Conservation (phyloP, 2,888 invertebrate species). For the Cryptus armator region DNA sequence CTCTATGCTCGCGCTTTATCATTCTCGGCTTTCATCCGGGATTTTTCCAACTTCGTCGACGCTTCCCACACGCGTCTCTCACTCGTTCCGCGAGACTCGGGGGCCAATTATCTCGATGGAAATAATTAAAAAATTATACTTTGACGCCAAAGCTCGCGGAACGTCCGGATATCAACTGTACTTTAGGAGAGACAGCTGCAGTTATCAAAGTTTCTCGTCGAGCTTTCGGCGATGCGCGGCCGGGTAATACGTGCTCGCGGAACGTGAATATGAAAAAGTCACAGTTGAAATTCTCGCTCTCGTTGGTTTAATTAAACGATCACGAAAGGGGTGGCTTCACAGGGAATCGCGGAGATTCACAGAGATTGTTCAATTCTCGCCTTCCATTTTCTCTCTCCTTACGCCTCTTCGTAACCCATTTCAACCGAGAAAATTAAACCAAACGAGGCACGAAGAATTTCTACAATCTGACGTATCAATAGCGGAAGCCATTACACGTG, state of each 20-base stretch:
- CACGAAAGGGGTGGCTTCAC: conserved; percentile 36
- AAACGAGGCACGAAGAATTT: conserved; percentile 37
- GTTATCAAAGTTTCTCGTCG: conserved; percentile 58
- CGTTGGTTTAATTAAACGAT: conserved; percentile 65
- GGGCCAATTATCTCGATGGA: conserved; percentile 19
- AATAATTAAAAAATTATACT: conserved; percentile 54
- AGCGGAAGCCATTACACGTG: neutral
- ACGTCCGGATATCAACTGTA: conserved; percentile 6
- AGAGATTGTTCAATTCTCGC: conserved; percentile 56
- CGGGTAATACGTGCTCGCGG: neutral
- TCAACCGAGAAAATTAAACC: conserved; percentile 17
- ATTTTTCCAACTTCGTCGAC: neutral
- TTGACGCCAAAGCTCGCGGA: conserved; percentile 24
- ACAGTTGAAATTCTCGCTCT: conserved; percentile 51
- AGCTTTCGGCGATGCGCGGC: conserved; percentile 21
- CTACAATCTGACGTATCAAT: conserved; percentile 33
- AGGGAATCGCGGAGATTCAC: conserved; percentile 40
- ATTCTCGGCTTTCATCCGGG: neutral
- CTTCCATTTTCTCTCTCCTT: neutral
- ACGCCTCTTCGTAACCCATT: neutral
- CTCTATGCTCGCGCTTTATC: neutral
- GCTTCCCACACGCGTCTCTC: neutral
- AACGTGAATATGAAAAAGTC: neutral
- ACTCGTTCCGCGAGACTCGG: neutral
- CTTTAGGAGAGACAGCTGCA: conserved; percentile 38